Base-by-base conservation (phyloP, 2,888 invertebrate species). In the Dermolepida albohirtum region DNA sequence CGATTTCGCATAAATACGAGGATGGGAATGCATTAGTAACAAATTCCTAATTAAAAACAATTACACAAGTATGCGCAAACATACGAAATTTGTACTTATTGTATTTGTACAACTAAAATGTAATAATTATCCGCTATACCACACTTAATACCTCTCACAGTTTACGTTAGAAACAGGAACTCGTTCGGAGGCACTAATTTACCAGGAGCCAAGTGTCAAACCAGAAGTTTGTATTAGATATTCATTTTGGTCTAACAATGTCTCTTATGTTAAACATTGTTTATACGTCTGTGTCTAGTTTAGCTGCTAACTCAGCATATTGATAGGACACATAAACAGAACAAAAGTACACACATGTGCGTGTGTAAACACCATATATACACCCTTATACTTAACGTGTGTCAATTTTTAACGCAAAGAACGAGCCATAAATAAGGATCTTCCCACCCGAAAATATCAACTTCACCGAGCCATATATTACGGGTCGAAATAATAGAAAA, bases 191-290 rank as follows among this genome's bases (percentile, higher is more conserved):
- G 66, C 59, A 69, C 65, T 65, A 62, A 52, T 69, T 69, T 66
- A 59, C 62, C 44, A 40, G 69, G 63, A 70, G 67, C 70, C 71
- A 72, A 70, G 74, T 74, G 74, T 74, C 71, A 74, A 75, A 72
- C 71, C 59, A 62, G 59, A 71, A 69, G 68, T 71, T 65, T 74
- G 73, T 73, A 71, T 75, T 73, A 73, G 72, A 70, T 75, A 73
- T 72, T 74, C 73, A 72, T 75, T 74, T 74, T 71, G n/a, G 71
- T 49, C 69, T 72, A 74, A 75, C 74, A 75, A 75, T 75, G 64
- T 71, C 63, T 68, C 67, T 74, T 74, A 72, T 74, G 74, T 75
- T 75, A 75, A 74, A 75, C 71, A 74, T 74, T 75, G 72, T 74
- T 75, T 75, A 71, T 69, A 75, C 73, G 74, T 72, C 73, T 74